A percentile compares a stretch with the other conserved stretches of the same genome.
These are phyloP conservation scores for Cyphomyrus plagiostoma DNA, from an alignment of 2,113 vertebrate species.

Conservation along the genomic window DNA sequence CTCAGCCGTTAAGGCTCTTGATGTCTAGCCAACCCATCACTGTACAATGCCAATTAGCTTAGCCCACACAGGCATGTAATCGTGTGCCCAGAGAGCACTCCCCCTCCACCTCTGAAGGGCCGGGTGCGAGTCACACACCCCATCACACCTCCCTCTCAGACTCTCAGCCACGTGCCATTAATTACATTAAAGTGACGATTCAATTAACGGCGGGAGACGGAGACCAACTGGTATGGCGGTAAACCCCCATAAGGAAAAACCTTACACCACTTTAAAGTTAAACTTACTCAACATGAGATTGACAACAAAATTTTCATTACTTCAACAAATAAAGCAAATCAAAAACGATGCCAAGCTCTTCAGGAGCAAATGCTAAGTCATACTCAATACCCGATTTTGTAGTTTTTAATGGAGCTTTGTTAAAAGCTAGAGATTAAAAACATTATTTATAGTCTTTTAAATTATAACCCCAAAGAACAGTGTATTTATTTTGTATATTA, in stretches of 20 bases:
- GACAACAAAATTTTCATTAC: neutral
- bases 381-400: neutral
- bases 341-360: neutral
- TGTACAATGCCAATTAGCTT: slow-evolving; percentile 49
- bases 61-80: neutral
- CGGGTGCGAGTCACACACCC: neutral
- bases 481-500: neutral
- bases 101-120: neutral
- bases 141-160: neutral
- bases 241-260: neutral
- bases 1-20: slow-evolving; percentile 46
- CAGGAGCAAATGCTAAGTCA: neutral
- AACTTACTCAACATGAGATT: neutral
- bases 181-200: slow-evolving; percentile 4
- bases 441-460: neutral
- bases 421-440: neutral
- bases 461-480: neutral
- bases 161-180: neutral
- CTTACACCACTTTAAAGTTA: neutral
- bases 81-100: neutral
- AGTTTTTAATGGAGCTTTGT: neutral
- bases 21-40: slow-evolving; percentile 52
- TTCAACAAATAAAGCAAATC: neutral
- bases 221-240: neutral
- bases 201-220: neutral